phyloP scores from a whole-genome alignment of 2,113 vertebrate species.

The Porphyrio hochstetteri region DNA sequence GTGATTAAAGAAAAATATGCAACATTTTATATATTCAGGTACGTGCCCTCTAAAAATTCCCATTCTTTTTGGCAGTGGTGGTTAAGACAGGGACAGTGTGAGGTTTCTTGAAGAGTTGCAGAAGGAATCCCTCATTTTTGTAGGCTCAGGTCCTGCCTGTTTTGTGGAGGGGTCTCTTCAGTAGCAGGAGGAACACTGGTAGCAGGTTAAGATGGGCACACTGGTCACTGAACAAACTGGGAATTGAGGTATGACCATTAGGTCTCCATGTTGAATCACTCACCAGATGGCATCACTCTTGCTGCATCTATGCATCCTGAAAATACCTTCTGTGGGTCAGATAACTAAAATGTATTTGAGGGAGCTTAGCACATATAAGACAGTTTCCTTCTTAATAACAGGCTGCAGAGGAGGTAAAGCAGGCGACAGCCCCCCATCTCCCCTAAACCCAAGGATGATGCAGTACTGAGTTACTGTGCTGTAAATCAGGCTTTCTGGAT shows the following conservation, averaged over 20 bases:
- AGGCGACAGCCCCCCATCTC: background rate
- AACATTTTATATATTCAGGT: background rate
- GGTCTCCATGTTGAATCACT: background rate
- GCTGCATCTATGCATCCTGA: background rate
- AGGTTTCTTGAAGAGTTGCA: background rate
- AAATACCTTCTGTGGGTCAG: background rate
- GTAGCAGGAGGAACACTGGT: background rate
- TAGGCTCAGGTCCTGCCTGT: background rate
- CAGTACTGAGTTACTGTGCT: background rate
- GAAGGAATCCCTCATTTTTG: background rate
- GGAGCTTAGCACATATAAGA: background rate
- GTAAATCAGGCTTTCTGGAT: background rate
- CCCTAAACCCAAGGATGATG: background rate
- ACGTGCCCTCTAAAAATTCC: background rate
- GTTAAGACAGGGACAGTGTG: background rate
- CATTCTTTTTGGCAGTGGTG: background rate
- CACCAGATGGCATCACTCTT: background rate
- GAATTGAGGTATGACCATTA: fast-evolving
- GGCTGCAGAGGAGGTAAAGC: background rate
- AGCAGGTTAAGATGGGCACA: background rate
- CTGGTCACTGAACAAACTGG: background rate
- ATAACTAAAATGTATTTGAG: background rate
- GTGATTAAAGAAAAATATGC: background rate
- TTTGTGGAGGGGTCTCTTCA: background rate
- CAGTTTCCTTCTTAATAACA: background rate